phyloP scores from a whole-genome alignment of 2,113 vertebrate species.

The Ailuropoda melanoleuca region DNA sequence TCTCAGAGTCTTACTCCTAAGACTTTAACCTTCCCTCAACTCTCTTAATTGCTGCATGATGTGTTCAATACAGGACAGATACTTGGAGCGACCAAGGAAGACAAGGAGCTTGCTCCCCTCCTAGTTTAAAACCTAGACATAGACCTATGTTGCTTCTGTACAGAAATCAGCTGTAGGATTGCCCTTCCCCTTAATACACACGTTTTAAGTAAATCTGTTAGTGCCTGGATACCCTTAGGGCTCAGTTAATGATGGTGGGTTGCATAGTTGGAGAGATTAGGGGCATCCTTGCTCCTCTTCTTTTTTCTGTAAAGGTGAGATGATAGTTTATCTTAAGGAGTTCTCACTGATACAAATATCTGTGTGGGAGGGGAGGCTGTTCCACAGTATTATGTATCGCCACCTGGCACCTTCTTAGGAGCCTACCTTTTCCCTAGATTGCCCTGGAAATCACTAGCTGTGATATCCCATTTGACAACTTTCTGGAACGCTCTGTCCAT shows the following conservation, averaged over 20 bases:
- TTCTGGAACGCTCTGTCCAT: background rate
- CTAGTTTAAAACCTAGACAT: background rate
- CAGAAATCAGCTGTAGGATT: background rate
- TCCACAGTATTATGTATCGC: fast-evolving
- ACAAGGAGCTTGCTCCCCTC: background rate
- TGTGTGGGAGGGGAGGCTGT: background rate
- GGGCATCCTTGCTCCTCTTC: background rate
- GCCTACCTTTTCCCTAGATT: too few relatives aligned
- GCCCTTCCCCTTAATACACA: background rate
- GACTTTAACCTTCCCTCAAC: background rate
- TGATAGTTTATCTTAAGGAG: background rate
- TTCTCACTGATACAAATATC: background rate
- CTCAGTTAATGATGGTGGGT: background rate
- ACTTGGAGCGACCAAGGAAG: background rate
- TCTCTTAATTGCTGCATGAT: background rate
- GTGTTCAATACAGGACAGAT: background rate
- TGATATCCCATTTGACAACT: background rate
- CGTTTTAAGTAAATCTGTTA: background rate
- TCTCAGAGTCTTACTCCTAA: background rate
- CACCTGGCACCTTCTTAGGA: background rate
- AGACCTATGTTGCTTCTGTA: background rate
- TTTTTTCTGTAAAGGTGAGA: background rate
- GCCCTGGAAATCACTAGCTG: background rate
- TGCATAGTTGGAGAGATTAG: background rate
- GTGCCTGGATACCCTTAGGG: background rate